Percentiles rank a stretch among this genome's conserved stretches.
These are phyloP conservation scores for Zaprionus ghesquierei DNA, from an alignment of 1,140 invertebrate genomes.

Conservation along the genomic window DNA sequence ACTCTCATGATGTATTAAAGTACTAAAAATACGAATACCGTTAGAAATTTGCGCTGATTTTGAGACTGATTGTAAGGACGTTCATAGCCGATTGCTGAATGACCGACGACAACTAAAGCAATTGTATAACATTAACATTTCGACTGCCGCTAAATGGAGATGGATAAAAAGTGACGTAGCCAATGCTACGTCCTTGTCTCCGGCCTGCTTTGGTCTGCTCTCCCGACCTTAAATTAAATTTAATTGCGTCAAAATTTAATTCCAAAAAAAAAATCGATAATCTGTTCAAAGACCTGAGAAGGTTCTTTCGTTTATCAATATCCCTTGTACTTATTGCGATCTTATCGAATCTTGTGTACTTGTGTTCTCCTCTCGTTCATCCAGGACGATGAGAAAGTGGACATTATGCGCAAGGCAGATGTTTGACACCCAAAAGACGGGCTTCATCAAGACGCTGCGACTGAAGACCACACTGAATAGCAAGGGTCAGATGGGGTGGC, in stretches of 20 bases:
- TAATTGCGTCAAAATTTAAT: no score
- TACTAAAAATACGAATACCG: conserved; percentile 81
- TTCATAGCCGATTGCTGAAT: conserved; percentile 80
- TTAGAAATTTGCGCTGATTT: conserved; percentile 78
- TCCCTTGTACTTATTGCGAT: no score
- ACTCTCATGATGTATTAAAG: conserved; percentile 71
- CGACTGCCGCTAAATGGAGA: conserved; percentile 45
- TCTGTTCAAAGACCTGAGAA: no score
- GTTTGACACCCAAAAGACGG: conserved; percentile 95
- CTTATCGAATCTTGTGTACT: no score
- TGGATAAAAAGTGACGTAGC: conserved; percentile 56
- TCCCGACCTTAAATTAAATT: conserved; percentile 58
- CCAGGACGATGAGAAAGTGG: conserved; percentile 90
- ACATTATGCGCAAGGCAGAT: conserved; percentile 96
- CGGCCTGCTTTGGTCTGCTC: neutral
- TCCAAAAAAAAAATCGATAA: no score
- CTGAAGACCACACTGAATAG: conserved; percentile 96
- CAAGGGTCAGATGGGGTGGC: conserved; percentile 94
- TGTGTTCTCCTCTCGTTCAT: no score
- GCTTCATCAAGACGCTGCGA: conserved; percentile 94
- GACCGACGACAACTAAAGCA: conserved; percentile 62
- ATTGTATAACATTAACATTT: conserved; percentile 50
- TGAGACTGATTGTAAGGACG: conserved; percentile 79
- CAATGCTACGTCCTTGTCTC: conserved; percentile 10
- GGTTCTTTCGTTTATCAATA: no score